phyloP scores from a whole-genome alignment of 2,113 vertebrate species.

The Guaruba guarouba region DNA sequence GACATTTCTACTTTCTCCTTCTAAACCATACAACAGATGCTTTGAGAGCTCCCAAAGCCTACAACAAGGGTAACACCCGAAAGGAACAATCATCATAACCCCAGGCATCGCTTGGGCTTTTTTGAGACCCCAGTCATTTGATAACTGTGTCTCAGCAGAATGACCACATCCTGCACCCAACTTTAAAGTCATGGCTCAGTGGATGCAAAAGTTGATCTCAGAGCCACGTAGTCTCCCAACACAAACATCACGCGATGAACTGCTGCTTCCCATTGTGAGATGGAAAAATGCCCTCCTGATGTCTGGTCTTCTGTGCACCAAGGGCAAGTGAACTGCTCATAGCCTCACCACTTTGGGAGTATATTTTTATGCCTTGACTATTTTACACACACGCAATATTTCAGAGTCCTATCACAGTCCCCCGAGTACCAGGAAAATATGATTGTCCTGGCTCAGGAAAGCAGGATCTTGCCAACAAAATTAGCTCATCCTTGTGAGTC shows the following conservation, averaged over 20 bases:
- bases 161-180: neutral
- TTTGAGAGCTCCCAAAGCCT: neutral
- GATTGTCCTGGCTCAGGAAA: conserved; percentile 13
- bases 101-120: neutral
- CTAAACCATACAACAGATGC: neutral
- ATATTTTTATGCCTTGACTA: neutral
- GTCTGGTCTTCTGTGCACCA: neutral
- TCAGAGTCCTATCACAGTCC: conserved; percentile 3
- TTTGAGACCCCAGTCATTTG: neutral
- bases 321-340: neutral
- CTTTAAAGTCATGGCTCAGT: neutral
- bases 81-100: neutral
- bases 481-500: conserved; percentile 53
- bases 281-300: neutral
- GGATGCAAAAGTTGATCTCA: neutral
- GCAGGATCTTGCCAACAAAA: conserved; percentile 36
- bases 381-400: conserved; percentile 19
- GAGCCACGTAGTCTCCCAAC: neutral
- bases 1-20: neutral
- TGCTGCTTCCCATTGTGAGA: neutral
- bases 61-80: rapidly evolving
- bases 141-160: neutral
- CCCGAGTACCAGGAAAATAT: neutral
- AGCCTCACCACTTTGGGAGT: neutral
- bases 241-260: neutral